Evolutionary conservation across 1,140 invertebrate genomes (phyloP), one percentile per base, ranked within the genome.

Genomic region (Drosophila trapezifrons): DNA sequence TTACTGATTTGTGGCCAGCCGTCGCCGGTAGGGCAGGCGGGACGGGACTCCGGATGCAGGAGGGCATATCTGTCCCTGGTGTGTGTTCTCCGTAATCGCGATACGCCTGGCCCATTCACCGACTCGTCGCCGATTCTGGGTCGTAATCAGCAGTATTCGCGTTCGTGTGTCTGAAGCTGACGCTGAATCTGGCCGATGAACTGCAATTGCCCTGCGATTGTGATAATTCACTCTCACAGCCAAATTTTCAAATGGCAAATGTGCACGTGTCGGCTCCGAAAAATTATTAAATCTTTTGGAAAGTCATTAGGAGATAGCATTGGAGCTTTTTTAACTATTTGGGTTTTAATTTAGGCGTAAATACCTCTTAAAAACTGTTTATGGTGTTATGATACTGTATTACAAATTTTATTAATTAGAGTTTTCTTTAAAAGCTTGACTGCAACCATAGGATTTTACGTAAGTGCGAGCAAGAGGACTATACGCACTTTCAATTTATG

Each of bases 1-100:
- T 71, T 71, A 71, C 67, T 71, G 67, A 71, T 71, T 71, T 71
- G 67, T 71, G 65, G 67, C 2, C 43, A 57, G 42, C 42, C 29
- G 17, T 10, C 27, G 27, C 2, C 10, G 9, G 20, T 9, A n/a
- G n/a, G n/a, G 27, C 2, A n/a, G 46, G n/a, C 8, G 9, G 3
- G 32, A 22, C 6, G 27, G 8, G 1, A 20, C 29, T 35, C 49
- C 49, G 29, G 49, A 35, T 52, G 29, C 49, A n/a, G 15, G 15
- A 17, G 32, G 18, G 22, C 10, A 27, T 46, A 12, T 55, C 37
- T 8, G 3, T 63, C 38, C 22, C n/a, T n/a, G 29, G 9, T 32
- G 29, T 32, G 10, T 29, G 40, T 18, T 29, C 37, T 20, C 64
- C 20, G 43, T 49, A 71, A 71, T 71, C 65, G 55, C 27, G 13